Percentiles rank a stretch among this genome's conserved stretches.
phyloP scores from a whole-genome alignment of 2,888 invertebrate species.

The Gerosis bhagava region DNA sequence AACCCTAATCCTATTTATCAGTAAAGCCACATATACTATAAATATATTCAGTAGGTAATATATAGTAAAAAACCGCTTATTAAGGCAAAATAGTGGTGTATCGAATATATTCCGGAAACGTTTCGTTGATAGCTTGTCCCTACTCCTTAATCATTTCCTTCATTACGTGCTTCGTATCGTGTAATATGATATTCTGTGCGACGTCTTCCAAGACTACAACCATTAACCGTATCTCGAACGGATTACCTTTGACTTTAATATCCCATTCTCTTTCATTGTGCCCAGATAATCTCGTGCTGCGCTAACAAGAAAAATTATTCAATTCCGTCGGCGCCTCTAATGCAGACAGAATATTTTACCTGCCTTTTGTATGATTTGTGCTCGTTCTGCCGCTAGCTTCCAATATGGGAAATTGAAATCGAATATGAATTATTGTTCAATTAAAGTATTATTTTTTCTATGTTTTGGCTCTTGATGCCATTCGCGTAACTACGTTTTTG shows the following conservation, averaged over 20 bases:
- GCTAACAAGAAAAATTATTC: slow-evolving; percentile 26
- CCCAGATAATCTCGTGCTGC: slow-evolving; percentile 20
- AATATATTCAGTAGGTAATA: no score
- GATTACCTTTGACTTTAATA: slow-evolving; percentile 26
- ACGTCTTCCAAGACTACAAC: slow-evolving; percentile 12
- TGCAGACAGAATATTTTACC: slow-evolving; percentile 23
- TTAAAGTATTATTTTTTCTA: no score
- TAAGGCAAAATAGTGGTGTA: no score
- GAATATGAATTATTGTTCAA: slow-evolving; percentile 20
- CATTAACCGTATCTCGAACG: slow-evolving; percentile 21
- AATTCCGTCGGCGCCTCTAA: slow-evolving; percentile 15
- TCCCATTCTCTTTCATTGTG: slow-evolving; percentile 20
- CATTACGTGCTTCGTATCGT: neutral
- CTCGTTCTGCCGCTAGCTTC: slow-evolving; percentile 8
- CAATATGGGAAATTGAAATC: slow-evolving; percentile 18
- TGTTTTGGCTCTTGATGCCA: no score
- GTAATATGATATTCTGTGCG: slow-evolving; percentile 11
- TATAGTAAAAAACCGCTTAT: no score
- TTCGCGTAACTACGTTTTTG: no score
- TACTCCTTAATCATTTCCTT: slow-evolving; percentile 14
- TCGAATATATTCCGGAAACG: slow-evolving; percentile 6
- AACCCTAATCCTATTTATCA: no score
- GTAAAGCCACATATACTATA: no score
- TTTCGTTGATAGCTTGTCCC: slow-evolving; percentile 17
- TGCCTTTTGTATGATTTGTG: slow-evolving; percentile 23